Base-by-base conservation (phyloP, 2,113 vertebrate species). In the Tupaia tana region DNA sequence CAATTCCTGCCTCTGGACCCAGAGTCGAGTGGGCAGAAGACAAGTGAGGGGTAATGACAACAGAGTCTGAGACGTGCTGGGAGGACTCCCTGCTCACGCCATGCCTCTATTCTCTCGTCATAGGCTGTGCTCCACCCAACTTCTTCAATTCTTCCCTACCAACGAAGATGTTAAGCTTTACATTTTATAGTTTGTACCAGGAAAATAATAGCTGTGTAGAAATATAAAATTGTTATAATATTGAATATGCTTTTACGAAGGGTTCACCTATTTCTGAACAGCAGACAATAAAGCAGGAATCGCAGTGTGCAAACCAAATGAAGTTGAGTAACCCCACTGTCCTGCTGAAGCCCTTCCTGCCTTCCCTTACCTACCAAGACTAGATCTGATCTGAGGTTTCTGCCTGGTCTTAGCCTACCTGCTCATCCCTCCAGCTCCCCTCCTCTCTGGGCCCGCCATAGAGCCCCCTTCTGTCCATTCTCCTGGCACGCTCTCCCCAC, bases 171-270 rank as follows among this genome's bases (percentile, higher is more conserved):
- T 19, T 66, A 79, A 56, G 52, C 6, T 34, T 75, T 27, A 63
- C 25, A 88, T 11, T 67, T n/a, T 31, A 7, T 31, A 34, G n/a
- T 80, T 80, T 69, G 19, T 61, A 34, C 67, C 90, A 75, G 64
- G 52, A 90, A 89, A 78, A 54, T 6, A 34, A 74, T 9, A 85
- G 59, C n/a, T 73, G n/a, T 59, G 52, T n/a, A n/a, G 70, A 80
- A 89, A 66, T 19, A 82, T 73, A 19, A 92, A 93, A 94, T 56
- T 63, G 31, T 85, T 77, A 75, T 14, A 69, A 81, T 80, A 63
- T 19, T 18, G 19, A 82, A 43, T 64, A 24, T 20, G 12, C 25
- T 20, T 95, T 96, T 54, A 16, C 56, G 74, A 90, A 90, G 71
- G 64, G 25, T 80, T 90, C 54, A 34, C 11, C 34, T 43, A 20